These are phyloP conservation scores for Scaptodrosophila lebanonensis DNA, from an alignment of 1,140 invertebrate species.

Conservation along the genomic window DNA sequence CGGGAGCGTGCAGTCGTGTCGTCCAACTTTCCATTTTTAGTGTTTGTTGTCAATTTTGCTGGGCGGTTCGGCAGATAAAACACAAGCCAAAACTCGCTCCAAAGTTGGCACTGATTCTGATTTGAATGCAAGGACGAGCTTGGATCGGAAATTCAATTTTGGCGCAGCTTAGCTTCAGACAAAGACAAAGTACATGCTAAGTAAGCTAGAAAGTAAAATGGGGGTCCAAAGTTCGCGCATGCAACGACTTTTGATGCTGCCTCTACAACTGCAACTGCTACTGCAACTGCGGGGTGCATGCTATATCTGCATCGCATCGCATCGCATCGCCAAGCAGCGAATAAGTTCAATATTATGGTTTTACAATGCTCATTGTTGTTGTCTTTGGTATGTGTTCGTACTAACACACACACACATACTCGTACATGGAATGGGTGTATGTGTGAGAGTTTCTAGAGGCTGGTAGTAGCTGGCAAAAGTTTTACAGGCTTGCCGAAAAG, in stretches of 20 bases:
- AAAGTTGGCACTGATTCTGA: slow-evolving; percentile 7
- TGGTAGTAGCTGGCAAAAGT: slow-evolving; percentile 34
- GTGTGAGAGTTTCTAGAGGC: no score
- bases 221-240: not conserved
- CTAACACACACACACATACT: no score
- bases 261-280: slow-evolving; percentile 1
- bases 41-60: no score
- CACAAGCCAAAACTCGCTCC: no score
- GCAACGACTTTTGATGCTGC: not conserved
- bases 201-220: slow-evolving; percentile 72
- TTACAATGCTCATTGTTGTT: slow-evolving; percentile 59
- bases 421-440: no score
- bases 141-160: slow-evolving; percentile 68
- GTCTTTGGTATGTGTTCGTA: no score
- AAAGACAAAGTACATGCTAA: slow-evolving; percentile 67
- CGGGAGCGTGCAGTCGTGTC: no score
- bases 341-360: slow-evolving; percentile 75
- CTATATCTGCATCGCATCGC: slow-evolving; percentile 64
- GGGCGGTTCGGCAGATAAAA: no score
- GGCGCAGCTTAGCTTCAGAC: slow-evolving; percentile 60
- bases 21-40: no score
- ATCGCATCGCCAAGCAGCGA: no score
- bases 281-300: no score
- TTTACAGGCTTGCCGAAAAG: slow-evolving; percentile 58
- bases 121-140: slow-evolving; percentile 26